Base-by-base conservation (phyloP, 2,888 invertebrate genomes). In the Cantharis rufa region DNA sequence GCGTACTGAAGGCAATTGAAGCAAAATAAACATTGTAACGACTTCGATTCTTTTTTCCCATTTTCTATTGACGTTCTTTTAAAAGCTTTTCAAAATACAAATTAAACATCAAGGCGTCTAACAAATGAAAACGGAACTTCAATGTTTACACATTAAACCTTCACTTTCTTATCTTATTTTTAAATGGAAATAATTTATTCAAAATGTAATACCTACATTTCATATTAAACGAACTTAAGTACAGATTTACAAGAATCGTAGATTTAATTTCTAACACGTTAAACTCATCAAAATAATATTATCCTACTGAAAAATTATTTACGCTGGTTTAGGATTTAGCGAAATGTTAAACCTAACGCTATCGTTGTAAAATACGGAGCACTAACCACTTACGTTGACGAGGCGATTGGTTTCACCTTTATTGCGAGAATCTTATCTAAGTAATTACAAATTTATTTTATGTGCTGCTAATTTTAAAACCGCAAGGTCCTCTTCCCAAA, bases 21-120 rank as follows among this genome's bases (percentile, higher is more conserved):
- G 70, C 76, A 77, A 78, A 80, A 80, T 80, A 82, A 81, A 82
- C 81, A 80, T 78, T 80, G 77, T 80, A 81, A 80, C 74, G 78
- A 80, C 75, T 77, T 79, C 70, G 73, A 72, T 70, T 77, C 69
- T 76, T 70, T 71, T 79, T 76, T 68, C 75, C 76, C 80, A 78
- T 79, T 78, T 80, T 79, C 78, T 78, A 80, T 81, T 81, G 77
- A 80, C 78, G 71, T 64, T 71, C 74, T 71, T 76, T 76, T 79
- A 74, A 79, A 79, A 77, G 78, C 80, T 78, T 79, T 66, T 78
- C 74, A 74, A 74, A 77, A 74, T 63, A 74, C 71, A 72, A 72
- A 71, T 76, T 72, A 76, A 76, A 76, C 66, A 68, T 69, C 71
- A 76, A 69, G 48, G 72, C 76, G 68, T n/a, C 61, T 70, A 72